phyloP scores from a whole-genome alignment of 2,888 invertebrate genomes.

The Tanaodytes sp. region DNA sequence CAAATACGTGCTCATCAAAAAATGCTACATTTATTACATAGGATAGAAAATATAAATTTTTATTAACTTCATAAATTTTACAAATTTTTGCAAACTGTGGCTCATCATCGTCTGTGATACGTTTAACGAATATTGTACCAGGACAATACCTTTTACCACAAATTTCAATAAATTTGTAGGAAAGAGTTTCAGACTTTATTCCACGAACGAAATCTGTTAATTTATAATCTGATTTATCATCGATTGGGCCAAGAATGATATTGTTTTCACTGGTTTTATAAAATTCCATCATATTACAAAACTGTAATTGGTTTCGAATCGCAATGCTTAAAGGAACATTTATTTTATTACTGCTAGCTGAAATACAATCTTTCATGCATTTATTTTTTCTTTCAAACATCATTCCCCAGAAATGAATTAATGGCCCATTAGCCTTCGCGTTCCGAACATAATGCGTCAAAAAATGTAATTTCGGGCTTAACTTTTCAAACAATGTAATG shows the following conservation, averaged over 20 bases:
- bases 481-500: slow-evolving; percentile 25
- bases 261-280: background rate
- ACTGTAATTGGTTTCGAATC: slow-evolving; percentile 21
- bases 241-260: slow-evolving; percentile 20
- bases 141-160: slow-evolving; percentile 13
- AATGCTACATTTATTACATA: slow-evolving; percentile 15
- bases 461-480: slow-evolving; percentile 43
- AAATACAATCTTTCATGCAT: slow-evolving; percentile 18
- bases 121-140: slow-evolving; percentile 24
- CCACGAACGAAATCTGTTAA: slow-evolving; percentile 10
- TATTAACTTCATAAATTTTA: slow-evolving; percentile 21
- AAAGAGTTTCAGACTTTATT: slow-evolving; percentile 1
- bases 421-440: slow-evolving; percentile 28
- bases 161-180: slow-evolving; percentile 20
- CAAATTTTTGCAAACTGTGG: slow-evolving; percentile 29
- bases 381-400: slow-evolving; percentile 37
- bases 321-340: slow-evolving; percentile 31
- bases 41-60: slow-evolving; percentile 24
- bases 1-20: slow-evolving; percentile 33
- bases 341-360: slow-evolving; percentile 10
- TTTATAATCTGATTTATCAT: slow-evolving; percentile 15
- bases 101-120: slow-evolving; percentile 22
- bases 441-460: slow-evolving; percentile 26
- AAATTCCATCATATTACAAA: slow-evolving; percentile 22
- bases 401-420: slow-evolving; percentile 37